Conservation (phyloP, 1,140 invertebrate species). For the Drosophila biarmipes region DNA sequence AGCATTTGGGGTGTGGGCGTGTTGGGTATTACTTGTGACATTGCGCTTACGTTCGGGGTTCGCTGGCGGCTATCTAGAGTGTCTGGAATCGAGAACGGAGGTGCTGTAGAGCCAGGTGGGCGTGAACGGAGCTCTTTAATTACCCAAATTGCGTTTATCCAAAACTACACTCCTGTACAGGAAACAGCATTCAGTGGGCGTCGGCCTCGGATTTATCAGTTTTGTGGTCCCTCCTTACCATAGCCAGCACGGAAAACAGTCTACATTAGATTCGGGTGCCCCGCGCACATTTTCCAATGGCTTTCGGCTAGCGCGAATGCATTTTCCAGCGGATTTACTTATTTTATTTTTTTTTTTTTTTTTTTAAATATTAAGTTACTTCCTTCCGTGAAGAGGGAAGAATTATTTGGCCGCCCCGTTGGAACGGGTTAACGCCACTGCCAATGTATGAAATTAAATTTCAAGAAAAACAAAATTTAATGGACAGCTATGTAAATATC, state of each 20-base stretch:
- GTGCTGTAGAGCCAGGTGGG: conserved; percentile 9
- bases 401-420: too few relatives aligned
- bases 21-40: conserved; percentile 78
- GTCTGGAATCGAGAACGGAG: conserved; percentile 12
- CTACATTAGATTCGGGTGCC: conserved; percentile 24
- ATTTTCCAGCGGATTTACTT: conserved; percentile 29
- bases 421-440: too few relatives aligned
- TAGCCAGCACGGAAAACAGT: conserved; percentile 39
- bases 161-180: conserved; percentile 60
- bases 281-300: conserved; percentile 46
- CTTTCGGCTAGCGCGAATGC: conserved; percentile 25
- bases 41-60: conserved; percentile 51
- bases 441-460: too few relatives aligned
- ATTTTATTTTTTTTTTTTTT: too few relatives aligned
- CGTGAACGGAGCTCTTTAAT: conserved; percentile 16
- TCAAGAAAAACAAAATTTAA: too few relatives aligned
- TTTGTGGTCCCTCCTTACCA: conserved; percentile 49
- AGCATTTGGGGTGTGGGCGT: conserved; percentile 81
- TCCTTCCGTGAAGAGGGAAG: too few relatives aligned
- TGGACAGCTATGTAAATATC: too few relatives aligned
- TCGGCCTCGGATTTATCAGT: conserved; percentile 67
- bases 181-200: conserved; percentile 66
- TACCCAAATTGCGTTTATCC: conserved; percentile 60
- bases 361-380: too few relatives aligned
- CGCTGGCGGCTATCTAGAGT: conserved; percentile 31